Percentiles rank a stretch among this genome's conserved stretches.
These are phyloP conservation scores for Drosophila ananassae DNA, from an alignment of 1,140 invertebrate genomes.

Conservation along the genomic window DNA sequence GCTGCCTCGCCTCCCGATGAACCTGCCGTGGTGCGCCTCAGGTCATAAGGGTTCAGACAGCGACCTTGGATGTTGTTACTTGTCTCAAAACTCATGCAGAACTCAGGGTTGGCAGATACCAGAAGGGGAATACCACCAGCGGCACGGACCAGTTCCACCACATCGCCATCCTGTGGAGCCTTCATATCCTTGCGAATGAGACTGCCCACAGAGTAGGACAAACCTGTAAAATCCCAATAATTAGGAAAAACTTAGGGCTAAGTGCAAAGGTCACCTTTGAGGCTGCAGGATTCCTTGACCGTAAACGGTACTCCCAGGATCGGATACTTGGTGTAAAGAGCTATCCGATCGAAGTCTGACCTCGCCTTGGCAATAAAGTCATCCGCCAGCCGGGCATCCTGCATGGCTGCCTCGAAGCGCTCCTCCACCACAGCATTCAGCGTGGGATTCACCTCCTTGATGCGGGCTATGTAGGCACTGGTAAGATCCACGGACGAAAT, in stretches of 20 bases:
- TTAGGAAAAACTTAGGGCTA: neutral
- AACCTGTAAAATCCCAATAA: conserved; percentile 17
- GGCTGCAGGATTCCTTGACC: conserved; percentile 89
- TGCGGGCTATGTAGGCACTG: conserved; percentile 87
- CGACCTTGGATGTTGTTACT: conserved; percentile 89
- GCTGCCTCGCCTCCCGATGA: conserved; percentile 91
- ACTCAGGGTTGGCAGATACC: conserved; percentile 93
- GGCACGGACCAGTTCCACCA: conserved; percentile 86
- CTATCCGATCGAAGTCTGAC: conserved; percentile 84
- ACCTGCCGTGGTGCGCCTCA: conserved; percentile 88
- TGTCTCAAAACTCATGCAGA: conserved; percentile 90
- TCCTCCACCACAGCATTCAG: conserved; percentile 91
- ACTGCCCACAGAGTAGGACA: conserved; percentile 88
- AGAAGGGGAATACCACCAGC: conserved; percentile 92
- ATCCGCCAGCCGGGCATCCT: conserved; percentile 88
- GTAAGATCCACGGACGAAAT: conserved; percentile 87
- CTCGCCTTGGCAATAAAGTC: conserved; percentile 58
- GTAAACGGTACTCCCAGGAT: conserved; percentile 92
- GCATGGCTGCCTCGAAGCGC: conserved; percentile 88
- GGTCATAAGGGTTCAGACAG: conserved; percentile 92
- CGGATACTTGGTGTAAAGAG: conserved; percentile 86
- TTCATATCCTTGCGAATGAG: conserved; percentile 85
- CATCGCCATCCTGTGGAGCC: conserved; percentile 87
- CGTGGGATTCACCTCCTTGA: conserved; percentile 89
- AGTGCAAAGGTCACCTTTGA: conserved; percentile 85